Evolutionary conservation across 2,797 vertebrate species (phyloP).

Genomic region (Aviceda cuculoides): DNA sequence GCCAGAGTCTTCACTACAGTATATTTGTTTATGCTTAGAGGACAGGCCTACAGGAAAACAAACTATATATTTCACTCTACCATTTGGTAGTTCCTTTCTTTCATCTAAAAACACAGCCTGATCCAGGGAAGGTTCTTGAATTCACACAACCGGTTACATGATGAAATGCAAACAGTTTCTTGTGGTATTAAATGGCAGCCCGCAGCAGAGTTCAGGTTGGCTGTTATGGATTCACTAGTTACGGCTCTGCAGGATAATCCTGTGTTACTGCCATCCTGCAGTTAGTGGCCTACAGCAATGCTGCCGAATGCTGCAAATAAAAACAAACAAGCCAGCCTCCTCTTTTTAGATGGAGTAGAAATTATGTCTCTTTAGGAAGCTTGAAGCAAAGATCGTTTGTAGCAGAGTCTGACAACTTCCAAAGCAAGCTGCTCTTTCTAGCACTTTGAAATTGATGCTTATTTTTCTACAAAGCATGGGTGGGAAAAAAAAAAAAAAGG

Average conservation of each 20-base stretch:
- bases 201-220: constrained; percentile 60
- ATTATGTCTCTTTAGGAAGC: constrained; percentile 44
- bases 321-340: constrained; percentile 63
- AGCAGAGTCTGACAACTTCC: background rate
- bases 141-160: constrained; percentile 43
- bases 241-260: constrained; percentile 67
- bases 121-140: constrained; percentile 47
- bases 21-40: constrained; percentile 24
- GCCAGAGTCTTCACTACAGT: background rate
- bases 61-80: constrained; percentile 24
- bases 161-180: constrained; percentile 64
- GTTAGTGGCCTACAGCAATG: constrained; percentile 62
- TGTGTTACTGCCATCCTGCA: constrained; percentile 63
- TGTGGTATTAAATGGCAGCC: constrained; percentile 58
- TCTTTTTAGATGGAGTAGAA: constrained; percentile 38
- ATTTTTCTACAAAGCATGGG: constrained; percentile 30
- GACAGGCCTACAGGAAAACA: constrained; percentile 44
- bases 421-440: constrained; percentile 32
- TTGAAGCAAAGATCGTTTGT: constrained; percentile 42
- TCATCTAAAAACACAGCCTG: constrained; percentile 45
- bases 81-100: constrained; percentile 52
- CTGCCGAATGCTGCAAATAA: constrained; percentile 60
- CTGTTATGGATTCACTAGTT: constrained; percentile 50
- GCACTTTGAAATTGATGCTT: background rate
- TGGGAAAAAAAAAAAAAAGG: background rate